These are phyloP conservation scores for Calcarius lapponicus DNA, from an alignment of 2,797 vertebrate genomes.

Conservation along the genomic window DNA sequence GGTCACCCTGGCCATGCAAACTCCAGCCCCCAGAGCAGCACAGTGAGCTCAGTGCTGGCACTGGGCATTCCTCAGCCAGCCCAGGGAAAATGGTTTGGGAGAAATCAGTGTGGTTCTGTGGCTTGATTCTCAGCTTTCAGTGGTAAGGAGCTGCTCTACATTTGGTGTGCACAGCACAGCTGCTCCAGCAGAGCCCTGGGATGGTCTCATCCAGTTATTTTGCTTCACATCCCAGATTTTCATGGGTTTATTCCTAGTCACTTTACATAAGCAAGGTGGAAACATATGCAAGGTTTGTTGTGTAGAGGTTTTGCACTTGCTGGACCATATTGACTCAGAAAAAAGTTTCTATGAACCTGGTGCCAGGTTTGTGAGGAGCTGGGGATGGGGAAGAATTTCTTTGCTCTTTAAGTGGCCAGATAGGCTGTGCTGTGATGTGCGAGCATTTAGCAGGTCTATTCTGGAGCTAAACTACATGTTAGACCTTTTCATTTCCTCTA, in stretches of 20 bases:
- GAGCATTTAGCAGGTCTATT: not conserved
- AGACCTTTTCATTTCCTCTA: not conserved
- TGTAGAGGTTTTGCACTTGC: not conserved
- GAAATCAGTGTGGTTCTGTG: not conserved
- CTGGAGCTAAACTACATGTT: not conserved
- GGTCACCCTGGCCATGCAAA: not conserved
- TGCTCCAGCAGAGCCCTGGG: not conserved
- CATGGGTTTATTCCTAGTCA: not conserved
- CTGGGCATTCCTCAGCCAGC: not conserved
- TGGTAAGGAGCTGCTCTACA: not conserved
- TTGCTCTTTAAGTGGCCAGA: not conserved
- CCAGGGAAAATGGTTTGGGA: not conserved
- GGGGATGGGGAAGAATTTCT: not conserved
- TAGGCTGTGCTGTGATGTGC: not conserved
- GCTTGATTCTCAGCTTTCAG: not conserved
- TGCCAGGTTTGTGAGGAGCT: not conserved
- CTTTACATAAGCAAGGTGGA: not conserved
- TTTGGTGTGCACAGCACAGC: not conserved
- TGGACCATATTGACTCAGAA: not conserved
- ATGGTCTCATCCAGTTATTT: not conserved
- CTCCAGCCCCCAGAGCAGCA: not conserved
- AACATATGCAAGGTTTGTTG: not conserved
- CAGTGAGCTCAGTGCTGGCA: not conserved
- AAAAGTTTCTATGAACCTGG: not conserved
- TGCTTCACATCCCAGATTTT: rapidly evolving